Percentiles rank a stretch among this genome's conserved stretches.
Evolutionary conservation across 2,113 vertebrate species (phyloP).

Genomic region (Setophaga kirtlandii): DNA sequence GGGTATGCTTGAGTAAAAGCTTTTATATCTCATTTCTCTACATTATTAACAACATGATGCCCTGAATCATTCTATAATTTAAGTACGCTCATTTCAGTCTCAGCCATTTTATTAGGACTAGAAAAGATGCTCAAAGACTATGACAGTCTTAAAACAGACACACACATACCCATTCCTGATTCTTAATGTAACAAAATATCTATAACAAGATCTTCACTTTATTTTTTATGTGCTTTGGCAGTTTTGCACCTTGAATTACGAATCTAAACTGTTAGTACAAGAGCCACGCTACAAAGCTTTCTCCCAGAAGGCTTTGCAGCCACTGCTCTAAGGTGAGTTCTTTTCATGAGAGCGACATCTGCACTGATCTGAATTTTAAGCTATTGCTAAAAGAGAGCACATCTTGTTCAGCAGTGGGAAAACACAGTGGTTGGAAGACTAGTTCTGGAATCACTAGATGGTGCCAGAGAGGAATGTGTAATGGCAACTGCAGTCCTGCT

Average conservation of each 20-base stretch:
- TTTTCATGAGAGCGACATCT: not conserved
- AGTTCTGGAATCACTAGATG: slow-evolving; percentile 16
- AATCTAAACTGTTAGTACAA: slow-evolving; percentile 47
- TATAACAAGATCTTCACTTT: slow-evolving; percentile 46
- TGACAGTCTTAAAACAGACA: slow-evolving; percentile 32
- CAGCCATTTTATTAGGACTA: slow-evolving; percentile 47
- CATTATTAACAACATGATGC: slow-evolving; percentile 69
- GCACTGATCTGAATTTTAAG: not conserved
- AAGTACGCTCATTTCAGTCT: slow-evolving; percentile 41
- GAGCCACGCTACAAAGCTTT: slow-evolving; percentile 21
- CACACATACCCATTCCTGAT: not conserved
- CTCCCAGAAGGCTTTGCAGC: slow-evolving; percentile 23
- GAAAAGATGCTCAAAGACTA: slow-evolving; percentile 32
- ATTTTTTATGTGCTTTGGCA: slow-evolving; percentile 60
- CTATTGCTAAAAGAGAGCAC: not conserved
- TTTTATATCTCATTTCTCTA: slow-evolving; percentile 69
- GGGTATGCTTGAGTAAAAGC: slow-evolving; percentile 60
- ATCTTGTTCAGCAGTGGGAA: not conserved
- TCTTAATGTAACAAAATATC: slow-evolving; percentile 51
- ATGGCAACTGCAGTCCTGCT: not conserved
- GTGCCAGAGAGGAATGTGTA: not conserved
- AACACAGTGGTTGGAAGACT: not conserved
- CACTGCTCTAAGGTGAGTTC: not conserved
- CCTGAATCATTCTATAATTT: slow-evolving; percentile 67
- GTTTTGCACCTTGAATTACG: slow-evolving; percentile 57